Base-by-base conservation (phyloP, 1,140 invertebrate genomes). In the Epicauta chinensis region DNA sequence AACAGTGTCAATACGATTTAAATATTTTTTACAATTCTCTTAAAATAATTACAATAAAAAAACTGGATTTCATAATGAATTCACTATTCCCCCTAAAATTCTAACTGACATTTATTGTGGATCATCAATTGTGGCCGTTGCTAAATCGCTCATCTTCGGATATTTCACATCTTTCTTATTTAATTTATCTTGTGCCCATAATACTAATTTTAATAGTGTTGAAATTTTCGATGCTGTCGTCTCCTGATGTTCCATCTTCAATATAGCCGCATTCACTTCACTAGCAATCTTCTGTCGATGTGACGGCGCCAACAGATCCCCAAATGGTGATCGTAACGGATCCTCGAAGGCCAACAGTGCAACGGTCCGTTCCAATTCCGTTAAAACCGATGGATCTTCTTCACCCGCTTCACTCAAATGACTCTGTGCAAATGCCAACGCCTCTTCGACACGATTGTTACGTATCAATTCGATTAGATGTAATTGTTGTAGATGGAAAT, bases 301-400 rank as follows among this genome's bases (percentile, higher is more conserved):
- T 17, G 91, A 87, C 3, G 88, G 83, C 61, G 93, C 84, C n/a
- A 99, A 73, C 11, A 99, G 75, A 71, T 98, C 93, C 34, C 91
- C 88, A 75, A 97, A 98, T 0, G 96, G 96, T 54, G 92, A 96
- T 42, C 82, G 84, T 59, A 91, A 84, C 1, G 96, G 96, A 63
- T 98, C 91, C 51, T 98, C 95, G 73, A 99, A 99, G 6, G 96
- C 97, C 7, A 99, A 72, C 11, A 99, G 73, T 0, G 96, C 94
- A 31, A 98, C 73, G 0, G 96, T 98, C 54, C 94, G 74, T 64
- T 91, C 88, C 15, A 90, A 64, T 73, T 90, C 87, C 13, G 76
- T 77, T 2, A 90, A 70, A 16, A 87, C 84, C 45, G 81, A 81
- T 16, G 87, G 83, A 71, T 94, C 89, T 38, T 88, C 87, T 63